Conservation (phyloP, 2,113 vertebrate genomes). For the Dicrurus megarhynchus region DNA sequence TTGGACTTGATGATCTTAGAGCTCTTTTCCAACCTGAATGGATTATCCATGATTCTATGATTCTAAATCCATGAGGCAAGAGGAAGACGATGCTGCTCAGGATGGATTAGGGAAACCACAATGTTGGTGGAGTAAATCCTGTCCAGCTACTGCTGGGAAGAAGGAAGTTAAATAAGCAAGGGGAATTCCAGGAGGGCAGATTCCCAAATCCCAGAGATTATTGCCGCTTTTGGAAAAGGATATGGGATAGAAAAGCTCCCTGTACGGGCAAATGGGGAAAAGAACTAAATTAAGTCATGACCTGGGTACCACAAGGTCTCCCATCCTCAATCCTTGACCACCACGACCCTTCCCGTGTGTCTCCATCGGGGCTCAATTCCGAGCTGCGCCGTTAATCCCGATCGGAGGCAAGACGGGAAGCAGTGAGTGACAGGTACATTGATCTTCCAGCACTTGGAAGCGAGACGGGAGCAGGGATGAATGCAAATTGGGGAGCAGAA, state of each 20-base stretch:
- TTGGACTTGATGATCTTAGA: neutral
- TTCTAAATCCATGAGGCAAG: neutral
- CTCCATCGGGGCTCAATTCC: fast-evolving
- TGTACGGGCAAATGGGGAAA: fast-evolving
- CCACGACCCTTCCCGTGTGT: fast-evolving
- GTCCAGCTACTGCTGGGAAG: neutral
- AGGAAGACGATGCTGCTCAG: neutral
- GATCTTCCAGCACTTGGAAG: neutral
- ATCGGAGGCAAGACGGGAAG: fast-evolving
- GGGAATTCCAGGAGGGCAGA: neutral
- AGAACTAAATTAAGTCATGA: neutral
- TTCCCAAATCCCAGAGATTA: neutral
- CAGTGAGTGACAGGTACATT: neutral
- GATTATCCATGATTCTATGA: neutral
- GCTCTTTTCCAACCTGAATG: neutral
- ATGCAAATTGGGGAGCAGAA: neutral
- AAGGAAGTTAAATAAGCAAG: neutral
- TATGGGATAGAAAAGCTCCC: neutral
- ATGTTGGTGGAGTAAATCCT: neutral
- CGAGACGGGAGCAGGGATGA: fast-evolving
- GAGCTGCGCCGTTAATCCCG: neutral
- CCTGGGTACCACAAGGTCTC: neutral
- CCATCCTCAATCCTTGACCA: neutral
- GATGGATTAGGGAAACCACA: neutral
- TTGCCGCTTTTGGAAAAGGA: neutral